Base-by-base conservation (phyloP, 2,888 invertebrate species). In the Oeneis ivallda region DNA sequence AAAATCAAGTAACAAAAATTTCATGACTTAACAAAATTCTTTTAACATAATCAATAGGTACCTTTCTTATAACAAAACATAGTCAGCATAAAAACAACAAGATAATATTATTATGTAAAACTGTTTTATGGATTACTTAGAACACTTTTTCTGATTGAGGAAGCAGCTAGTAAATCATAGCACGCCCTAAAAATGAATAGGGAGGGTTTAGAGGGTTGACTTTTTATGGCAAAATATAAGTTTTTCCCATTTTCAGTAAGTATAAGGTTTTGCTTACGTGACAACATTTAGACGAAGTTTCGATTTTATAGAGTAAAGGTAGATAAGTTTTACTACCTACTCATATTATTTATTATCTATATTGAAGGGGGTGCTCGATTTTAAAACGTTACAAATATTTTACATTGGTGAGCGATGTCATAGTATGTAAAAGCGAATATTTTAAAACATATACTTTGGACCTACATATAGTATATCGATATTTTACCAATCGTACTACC, bases 71-170 rank as follows among this genome's bases (percentile, higher is more conserved):
- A n/a, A n/a, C n/a, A n/a, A n/a, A n/a, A 26, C 26, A 6, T 26
- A 32, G 7, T 52, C 26, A 52, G 13, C 13, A 1, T 5, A 32
- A 8, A 6, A 32, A 52, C 7, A 34, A 34, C n/a, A 37, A 10
- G 17, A 49, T 49, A n/a, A n/a, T n/a, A n/a, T n/a, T n/a, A 17
- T n/a, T 52, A 54, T 1, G 54, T 54, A 41, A 39, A 9, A 39
- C 39, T 56, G 37, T 19, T 56, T 39, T 37, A 37, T 59, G 59
- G 64, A 68, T 61, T 60, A 58, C 56, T 64, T 41, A 75, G 72
- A 79, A 80, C 83, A 82, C 79, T 81, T 80, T 83, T 75, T 75
- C 75, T 83, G 80, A 84, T 84, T 84, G 79, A 83, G 82, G 83
- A 82, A 84, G 78, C 76, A 75, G 75, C 73, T 71, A 78, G 74